Evolutionary conservation across 2,888 invertebrate species (phyloP), one percentile per base, ranked within the genome.

Genomic region (Latheticus oryzae): DNA sequence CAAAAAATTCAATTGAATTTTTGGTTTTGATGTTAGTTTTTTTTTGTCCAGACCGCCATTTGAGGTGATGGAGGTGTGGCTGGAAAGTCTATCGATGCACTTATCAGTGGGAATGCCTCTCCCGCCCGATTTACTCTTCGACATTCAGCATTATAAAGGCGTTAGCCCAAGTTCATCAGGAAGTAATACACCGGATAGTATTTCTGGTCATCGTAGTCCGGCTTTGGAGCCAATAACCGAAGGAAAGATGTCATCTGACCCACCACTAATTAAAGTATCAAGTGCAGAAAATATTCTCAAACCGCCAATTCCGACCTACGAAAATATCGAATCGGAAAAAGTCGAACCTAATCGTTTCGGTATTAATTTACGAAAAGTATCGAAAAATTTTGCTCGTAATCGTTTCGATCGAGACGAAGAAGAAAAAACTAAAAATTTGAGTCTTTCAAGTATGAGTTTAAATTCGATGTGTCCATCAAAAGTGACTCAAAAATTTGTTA

Each of bases 61-160:
- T 79, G 94, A 95, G 73, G 87, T 91, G 21, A 85, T 94, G 76
- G 90, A 92, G 79, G 86, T 89, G n/a, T 95, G 95, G 95, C 79
- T 95, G 45, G 90, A 92, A 75, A 87, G 88, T 17, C 78, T 94
- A 37, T 87, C 88, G 13, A 86, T 88, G 82, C 88, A 90, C 70
- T 78, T 90, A 53, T 84, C 87, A 0, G 83, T 84, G 7, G 84
- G 87, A 1, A 84, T 83, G 56, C 80, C 87, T 0, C 73, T 86
- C 43, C 88, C 90, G 1, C 78, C 83, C 3, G 85, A 89, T 65
- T 79, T 93, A 24, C 82, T 91, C 8, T 85, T 85, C 40, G 93
- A 93, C 75, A 89, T 94, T 60, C 82, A 85, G 67, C 87, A 89
- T 73, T 93, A 89, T 75, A 80, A 79, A 55, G 85, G 83, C 47